Percentiles rank a stretch among this genome's conserved stretches.
Evolutionary conservation across 1,140 invertebrate species (phyloP).

Genomic region (Dicyema japonicum): DNA sequence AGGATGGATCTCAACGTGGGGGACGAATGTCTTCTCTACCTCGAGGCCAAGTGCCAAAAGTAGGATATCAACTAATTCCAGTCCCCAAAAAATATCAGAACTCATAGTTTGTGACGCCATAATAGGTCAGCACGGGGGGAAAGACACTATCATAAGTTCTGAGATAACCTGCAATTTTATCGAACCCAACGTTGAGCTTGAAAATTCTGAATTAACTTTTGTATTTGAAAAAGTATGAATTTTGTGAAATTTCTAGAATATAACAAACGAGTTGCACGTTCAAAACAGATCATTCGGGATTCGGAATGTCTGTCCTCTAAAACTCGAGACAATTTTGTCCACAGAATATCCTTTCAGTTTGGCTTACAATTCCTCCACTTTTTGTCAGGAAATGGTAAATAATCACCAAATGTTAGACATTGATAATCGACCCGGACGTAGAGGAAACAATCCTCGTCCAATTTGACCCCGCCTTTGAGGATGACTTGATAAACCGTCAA

Average conservation of each 20-base stretch:
- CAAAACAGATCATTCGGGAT: too few relatives aligned
- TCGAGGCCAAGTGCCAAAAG: not conserved
- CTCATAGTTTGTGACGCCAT: slow-evolving; percentile 15
- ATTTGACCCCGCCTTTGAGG: slow-evolving; percentile 16
- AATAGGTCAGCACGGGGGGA: slow-evolving; percentile 16
- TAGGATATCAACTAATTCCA: too few relatives aligned
- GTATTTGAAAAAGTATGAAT: slow-evolving; percentile 1
- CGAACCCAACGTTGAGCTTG: slow-evolving; percentile 15
- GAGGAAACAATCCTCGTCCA: slow-evolving; percentile 9
- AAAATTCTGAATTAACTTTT: not conserved
- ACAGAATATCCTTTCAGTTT: too few relatives aligned
- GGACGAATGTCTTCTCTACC: not conserved
- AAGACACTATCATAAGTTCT: slow-evolving; percentile 16
- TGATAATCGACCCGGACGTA: slow-evolving; percentile 9
- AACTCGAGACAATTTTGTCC: too few relatives aligned
- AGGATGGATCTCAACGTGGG: slow-evolving; percentile 1
- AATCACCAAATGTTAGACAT: too few relatives aligned
- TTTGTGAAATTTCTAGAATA: slow-evolving; percentile 1
- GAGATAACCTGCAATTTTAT: slow-evolving; percentile 16
- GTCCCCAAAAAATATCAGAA: slow-evolving; percentile 13
- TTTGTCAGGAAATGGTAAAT: too few relatives aligned
- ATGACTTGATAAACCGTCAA: slow-evolving; percentile 13
- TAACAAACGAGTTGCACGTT: too few relatives aligned
- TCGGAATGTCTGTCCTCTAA: too few relatives aligned
- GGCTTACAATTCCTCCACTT: too few relatives aligned